Evolutionary conservation across 2,888 invertebrate species (phyloP).

Genomic region (Cheilosia soror): DNA sequence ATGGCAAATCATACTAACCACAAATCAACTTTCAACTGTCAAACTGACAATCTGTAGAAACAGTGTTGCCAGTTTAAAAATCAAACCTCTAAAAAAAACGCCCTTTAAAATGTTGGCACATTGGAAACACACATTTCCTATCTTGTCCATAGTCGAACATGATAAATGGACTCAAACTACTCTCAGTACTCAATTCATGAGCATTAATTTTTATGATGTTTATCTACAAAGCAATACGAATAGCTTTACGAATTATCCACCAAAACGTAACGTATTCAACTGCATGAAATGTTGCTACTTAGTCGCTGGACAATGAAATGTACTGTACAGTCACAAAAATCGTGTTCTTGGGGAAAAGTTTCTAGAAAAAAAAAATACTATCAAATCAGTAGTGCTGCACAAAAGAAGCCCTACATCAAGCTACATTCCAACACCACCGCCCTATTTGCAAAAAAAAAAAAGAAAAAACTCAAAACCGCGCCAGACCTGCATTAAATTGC

Average conservation of each 20-base stretch:
- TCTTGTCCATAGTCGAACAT: too few species aligned
- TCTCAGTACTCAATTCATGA: too few species aligned
- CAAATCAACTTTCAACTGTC: too few species aligned
- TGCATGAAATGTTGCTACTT: too few species aligned
- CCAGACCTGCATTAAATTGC: slow-evolving; percentile 36
- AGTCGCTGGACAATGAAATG: neutral
- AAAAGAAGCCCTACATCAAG: slow-evolving; percentile 22
- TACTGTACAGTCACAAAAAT: neutral
- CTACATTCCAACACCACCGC: slow-evolving; percentile 15
- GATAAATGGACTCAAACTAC: too few species aligned
- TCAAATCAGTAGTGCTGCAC: neutral
- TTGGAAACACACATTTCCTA: too few species aligned
- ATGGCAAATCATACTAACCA: too few species aligned
- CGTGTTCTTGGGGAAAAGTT: neutral
- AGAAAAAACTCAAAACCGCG: slow-evolving; percentile 1
- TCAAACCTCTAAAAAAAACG: too few species aligned
- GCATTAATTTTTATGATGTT: neutral
- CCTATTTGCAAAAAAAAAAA: neutral
- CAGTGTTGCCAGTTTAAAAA: too few species aligned
- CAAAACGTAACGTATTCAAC: neutral
- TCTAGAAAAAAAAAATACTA: neutral
- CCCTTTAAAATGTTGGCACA: too few species aligned
- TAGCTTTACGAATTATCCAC: neutral
- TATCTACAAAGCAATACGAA: neutral
- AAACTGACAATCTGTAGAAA: too few species aligned